Evolutionary conservation across 2,888 invertebrate genomes (phyloP).

Genomic region (Idaea straminata): DNA sequence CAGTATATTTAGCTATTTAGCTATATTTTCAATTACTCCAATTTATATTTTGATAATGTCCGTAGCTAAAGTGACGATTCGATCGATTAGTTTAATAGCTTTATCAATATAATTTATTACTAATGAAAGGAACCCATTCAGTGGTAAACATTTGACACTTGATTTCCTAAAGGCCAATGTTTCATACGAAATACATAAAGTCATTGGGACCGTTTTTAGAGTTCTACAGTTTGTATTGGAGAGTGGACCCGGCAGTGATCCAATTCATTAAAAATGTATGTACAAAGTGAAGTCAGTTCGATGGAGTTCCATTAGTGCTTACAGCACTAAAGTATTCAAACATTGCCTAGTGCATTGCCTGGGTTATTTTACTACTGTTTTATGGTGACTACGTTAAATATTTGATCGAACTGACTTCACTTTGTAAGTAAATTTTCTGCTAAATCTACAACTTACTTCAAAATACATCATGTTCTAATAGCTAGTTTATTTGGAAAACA

Average conservation of each 20-base stretch:
- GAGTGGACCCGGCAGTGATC: constrained; percentile 17
- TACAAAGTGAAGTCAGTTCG: constrained; percentile 15
- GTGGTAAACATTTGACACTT: background rate
- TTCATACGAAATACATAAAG: constrained; percentile 9
- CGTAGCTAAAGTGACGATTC: background rate
- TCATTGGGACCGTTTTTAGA: constrained; percentile 14
- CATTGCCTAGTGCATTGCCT: background rate
- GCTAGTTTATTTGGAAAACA: too few species aligned
- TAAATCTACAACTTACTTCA: too few species aligned
- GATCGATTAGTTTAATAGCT: background rate
- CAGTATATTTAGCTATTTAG: too few species aligned
- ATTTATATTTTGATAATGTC: too few species aligned
- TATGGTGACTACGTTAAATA: too few species aligned
- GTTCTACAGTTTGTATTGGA: constrained; percentile 18
- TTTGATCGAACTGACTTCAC: too few species aligned
- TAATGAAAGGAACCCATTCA: constrained; percentile 2
- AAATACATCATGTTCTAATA: too few species aligned
- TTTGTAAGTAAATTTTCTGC: too few species aligned
- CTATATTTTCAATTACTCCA: too few species aligned
- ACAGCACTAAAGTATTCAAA: constrained; percentile 10
- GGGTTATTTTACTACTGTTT: too few species aligned
- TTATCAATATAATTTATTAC: background rate
- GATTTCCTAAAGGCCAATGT: constrained; percentile 1
- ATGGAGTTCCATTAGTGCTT: constrained; percentile 24
- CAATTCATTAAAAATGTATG: constrained; percentile 29